Base-by-base conservation (phyloP, 1,140 invertebrate genomes). In the Anastatus disparis region DNA sequence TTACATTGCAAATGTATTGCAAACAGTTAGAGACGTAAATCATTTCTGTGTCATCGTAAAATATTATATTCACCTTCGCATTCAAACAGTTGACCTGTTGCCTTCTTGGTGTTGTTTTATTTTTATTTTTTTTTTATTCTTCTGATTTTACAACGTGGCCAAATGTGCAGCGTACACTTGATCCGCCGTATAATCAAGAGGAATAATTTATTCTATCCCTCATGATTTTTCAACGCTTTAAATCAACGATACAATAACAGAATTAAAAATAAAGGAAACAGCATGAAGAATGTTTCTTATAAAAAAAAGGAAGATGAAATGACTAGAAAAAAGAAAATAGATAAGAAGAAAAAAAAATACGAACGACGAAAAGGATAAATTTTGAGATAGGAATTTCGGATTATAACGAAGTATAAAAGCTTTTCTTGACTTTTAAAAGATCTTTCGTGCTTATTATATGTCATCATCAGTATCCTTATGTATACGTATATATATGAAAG, bases 371-470 rank as follows among this genome's bases (percentile, higher is more conserved):
- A 52, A 42, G 12, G 24, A 58, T 26, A 58, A 58, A 58, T 58
- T 20, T 42, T 3, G 3, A 58, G 35, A 58, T 58, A 22, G 31
- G 31, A 56, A 56, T 38, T 10, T 17, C 9, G 31, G 17, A 56
- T 38, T 56, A 26, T 26, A 42, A 40, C 13, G 55, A 58, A n/a
- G n/a, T n/a, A 42, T 63, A 50, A 50, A 52, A 64, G 48, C 46
- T 52, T n/a, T 62, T 22, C 40, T 44, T 12, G 7, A 22, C 29
- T 3, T n/a, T n/a, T n/a, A n/a, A n/a, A n/a, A n/a, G n/a, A n/a
- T n/a, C n/a, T n/a, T n/a, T n/a, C n/a, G n/a, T n/a, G n/a, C n/a
- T n/a, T n/a, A n/a, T n/a, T n/a, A n/a, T n/a, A n/a, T n/a, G n/a
- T n/a, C n/a, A n/a, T n/a, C n/a, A n/a, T n/a, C n/a, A n/a, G 44